A percentile compares a stretch with the other conserved stretches of the same genome.
These are phyloP conservation scores for Crepidodera aurea DNA, from an alignment of 2,888 invertebrate genomes.

Conservation along the genomic window DNA sequence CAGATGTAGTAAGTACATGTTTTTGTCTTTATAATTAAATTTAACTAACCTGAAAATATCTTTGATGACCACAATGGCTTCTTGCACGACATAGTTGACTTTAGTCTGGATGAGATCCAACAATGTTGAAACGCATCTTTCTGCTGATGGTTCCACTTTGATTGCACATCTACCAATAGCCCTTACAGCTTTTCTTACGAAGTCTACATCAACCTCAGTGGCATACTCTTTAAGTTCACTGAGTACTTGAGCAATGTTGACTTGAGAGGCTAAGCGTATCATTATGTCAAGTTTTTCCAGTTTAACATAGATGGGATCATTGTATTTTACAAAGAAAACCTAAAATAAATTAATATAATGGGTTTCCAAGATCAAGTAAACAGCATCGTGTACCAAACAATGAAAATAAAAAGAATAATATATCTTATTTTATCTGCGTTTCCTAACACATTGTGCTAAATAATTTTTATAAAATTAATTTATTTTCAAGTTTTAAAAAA, in stretches of 20 bases:
- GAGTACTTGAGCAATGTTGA: slow-evolving; percentile 97
- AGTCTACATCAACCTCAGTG: slow-evolving; percentile 99
- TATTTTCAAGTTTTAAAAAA: too few species aligned
- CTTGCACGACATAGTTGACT: slow-evolving; percentile 99
- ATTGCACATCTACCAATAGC: slow-evolving; percentile 99
- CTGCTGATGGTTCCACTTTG: slow-evolving; percentile 96
- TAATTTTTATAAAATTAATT: too few species aligned
- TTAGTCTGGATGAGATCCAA: slow-evolving; percentile 99
- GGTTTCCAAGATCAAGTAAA: too few species aligned
- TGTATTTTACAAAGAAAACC: slow-evolving; percentile 99
- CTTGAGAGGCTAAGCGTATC: slow-evolving; percentile 97
- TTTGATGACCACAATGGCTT: slow-evolving; percentile 99
- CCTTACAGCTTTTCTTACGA: slow-evolving; percentile 97
- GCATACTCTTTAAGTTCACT: slow-evolving; percentile 99
- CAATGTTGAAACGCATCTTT: slow-evolving; percentile 96
- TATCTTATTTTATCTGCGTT: too few species aligned
- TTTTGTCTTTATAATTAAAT: too few species aligned
- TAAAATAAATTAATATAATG: slow-evolving; percentile 48
- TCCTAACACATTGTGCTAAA: too few species aligned
- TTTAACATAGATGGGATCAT: slow-evolving; percentile 99
- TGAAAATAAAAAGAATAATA: too few species aligned
- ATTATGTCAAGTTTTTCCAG: slow-evolving; percentile 98
- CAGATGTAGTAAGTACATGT: too few species aligned
- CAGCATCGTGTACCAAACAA: too few species aligned
- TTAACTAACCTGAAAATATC: slow-evolving; percentile 80